Base-by-base conservation (phyloP, 2,888 invertebrate species). In the Gortyna flavago region DNA sequence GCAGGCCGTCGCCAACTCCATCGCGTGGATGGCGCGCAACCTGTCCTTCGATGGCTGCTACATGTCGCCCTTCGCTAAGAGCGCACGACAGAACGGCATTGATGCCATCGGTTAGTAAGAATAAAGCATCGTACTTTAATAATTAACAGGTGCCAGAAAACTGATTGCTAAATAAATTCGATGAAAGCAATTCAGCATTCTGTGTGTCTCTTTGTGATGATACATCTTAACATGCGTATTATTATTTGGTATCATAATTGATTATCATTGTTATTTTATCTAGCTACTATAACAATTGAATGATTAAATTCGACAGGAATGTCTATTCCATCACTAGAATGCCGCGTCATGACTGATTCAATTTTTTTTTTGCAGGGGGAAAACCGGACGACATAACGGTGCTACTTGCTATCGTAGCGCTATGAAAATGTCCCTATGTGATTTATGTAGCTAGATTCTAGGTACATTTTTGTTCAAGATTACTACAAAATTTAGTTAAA, bases 351-450 rank as follows among this genome's bases (percentile, higher is more conserved):
- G 89, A 65, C 48, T 87, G 57, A 80, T 72, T 32, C n/a, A 51
- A 51, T 54, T 65, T 57, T 92, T 93, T 93, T 88, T 91, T 98
- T 97, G 72, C 97, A 98, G 99, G 99, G 94, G 99, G 99, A 79
- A 99, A 99, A 97, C 99, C 99, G 83, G 99, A 99, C 95, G 99
- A 99, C 97, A 99, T 99, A 96, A 99, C 99, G 93, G 99, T 99
- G 94, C 98, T 99, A 92, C 97, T 99, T 90, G 99, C 99, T 90
- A 98, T 99, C 89, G 99, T 99, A 96, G 98, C 98, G 93, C 97
- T 98, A 97, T 97, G 97, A 97, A 94, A 91, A 93, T 95, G 94
- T 95, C 93, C 80, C 83, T 89, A 91, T 92, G 94, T 94, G 94
- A 95, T 94, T 92, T 94, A 87, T 83, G 81, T 92, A 93, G 91